A percentile compares a stretch with the other conserved stretches of the same genome.
Conservation (phyloP, 1,140 invertebrate genomes). For the Drosophila persimilis region DNA sequence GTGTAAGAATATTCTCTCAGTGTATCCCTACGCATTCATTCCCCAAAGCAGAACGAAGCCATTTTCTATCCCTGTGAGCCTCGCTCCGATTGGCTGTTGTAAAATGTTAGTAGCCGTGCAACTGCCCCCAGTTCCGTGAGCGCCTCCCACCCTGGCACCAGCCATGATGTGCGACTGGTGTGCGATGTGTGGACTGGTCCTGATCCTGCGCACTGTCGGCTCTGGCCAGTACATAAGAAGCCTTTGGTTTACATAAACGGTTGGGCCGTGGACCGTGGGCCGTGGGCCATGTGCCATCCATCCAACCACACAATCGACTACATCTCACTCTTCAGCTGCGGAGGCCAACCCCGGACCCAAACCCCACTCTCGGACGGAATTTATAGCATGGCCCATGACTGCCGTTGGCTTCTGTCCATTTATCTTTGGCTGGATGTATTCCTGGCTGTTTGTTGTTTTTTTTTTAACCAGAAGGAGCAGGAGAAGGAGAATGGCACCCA, state of each 20-base stretch:
- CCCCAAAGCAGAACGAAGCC: constrained; percentile 36
- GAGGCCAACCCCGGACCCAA: constrained; percentile 3
- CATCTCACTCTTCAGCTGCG: constrained; percentile 3
- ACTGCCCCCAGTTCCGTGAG: constrained; percentile 9
- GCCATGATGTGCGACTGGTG: no score
- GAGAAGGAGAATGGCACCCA: constrained; percentile 12
- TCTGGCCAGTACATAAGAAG: constrained; percentile 46
- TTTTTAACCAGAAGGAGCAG: background rate
- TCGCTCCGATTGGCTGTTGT: constrained; percentile 64
- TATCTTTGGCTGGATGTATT: constrained; percentile 57
- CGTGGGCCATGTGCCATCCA: constrained; percentile 32
- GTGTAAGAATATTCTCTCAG: constrained; percentile 10
- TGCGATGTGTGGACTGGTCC: no score
- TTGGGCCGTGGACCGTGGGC: constrained; percentile 12
- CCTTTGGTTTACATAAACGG: constrained; percentile 47
- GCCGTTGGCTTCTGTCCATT: constrained; percentile 80
- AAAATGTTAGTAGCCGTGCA: constrained; percentile 37
- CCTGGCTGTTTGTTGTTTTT: constrained; percentile 32
- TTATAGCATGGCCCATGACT: constrained; percentile 60
- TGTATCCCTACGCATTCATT: constrained; percentile 11
- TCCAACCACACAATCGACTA: constrained; percentile 47
- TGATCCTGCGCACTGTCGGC: constrained; percentile 66
- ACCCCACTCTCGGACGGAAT: constrained; percentile 35
- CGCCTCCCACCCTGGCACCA: background rate
- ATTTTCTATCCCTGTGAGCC: constrained; percentile 57